Conservation (phyloP, 2,113 vertebrate genomes). For the Otis tarda region DNA sequence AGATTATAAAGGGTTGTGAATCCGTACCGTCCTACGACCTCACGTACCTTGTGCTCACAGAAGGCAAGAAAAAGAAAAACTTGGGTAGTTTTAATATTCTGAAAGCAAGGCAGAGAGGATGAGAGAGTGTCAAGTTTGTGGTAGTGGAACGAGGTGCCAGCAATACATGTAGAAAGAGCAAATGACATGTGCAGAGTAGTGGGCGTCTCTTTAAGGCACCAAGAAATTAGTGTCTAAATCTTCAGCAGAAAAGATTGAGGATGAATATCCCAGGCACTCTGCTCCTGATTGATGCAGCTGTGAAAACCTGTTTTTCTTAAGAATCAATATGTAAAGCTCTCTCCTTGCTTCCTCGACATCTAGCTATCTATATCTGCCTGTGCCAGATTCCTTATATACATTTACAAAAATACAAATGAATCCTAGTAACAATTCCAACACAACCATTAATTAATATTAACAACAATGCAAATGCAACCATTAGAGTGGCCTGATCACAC, state of each 20-base stretch:
- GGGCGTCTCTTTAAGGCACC: background rate
- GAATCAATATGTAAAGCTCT: background rate
- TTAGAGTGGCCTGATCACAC: background rate
- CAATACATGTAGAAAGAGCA: background rate
- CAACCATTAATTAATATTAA: background rate
- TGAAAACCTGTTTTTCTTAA: background rate
- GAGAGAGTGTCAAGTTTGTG: background rate
- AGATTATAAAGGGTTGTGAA: background rate
- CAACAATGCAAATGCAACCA: background rate
- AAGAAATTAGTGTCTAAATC: background rate
- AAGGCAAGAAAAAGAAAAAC: background rate
- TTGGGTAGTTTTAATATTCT: background rate
- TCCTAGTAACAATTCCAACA: background rate
- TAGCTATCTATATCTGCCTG: background rate
- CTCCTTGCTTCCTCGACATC: background rate
- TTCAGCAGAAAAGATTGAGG: background rate
- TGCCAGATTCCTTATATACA: background rate
- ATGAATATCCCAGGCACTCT: background rate
- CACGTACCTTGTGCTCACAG: background rate
- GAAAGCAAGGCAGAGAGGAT: background rate
- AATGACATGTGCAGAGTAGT: background rate
- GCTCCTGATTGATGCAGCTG: background rate
- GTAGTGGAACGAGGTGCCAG: background rate
- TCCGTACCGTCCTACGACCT: rapidly evolving
- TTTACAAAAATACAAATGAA: background rate